Evolutionary conservation across 53 echinoderm and acorn worm species (phyloP).

Genomic region (Henricia sp.): DNA sequence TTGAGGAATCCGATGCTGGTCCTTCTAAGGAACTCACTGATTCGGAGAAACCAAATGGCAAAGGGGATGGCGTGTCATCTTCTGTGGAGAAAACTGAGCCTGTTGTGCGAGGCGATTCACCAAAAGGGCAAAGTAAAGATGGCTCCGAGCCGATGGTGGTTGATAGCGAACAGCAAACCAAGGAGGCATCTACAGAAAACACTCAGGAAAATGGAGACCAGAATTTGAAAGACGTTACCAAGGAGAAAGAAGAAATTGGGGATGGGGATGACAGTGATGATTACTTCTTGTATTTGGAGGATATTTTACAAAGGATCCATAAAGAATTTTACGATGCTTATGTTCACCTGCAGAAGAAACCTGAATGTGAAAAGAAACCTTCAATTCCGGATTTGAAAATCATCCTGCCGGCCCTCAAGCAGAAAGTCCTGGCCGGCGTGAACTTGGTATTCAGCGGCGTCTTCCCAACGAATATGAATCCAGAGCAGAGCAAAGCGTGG

Average conservation of each 20-base stretch:
- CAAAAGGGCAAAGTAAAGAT: neutral
- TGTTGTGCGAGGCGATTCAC: neutral
- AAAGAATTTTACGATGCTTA: constrained; percentile 72
- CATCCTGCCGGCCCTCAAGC: constrained; percentile 77
- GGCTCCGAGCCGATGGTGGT: neutral
- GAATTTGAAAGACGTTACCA: neutral
- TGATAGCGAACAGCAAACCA: neutral
- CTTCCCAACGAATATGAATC: constrained; percentile 95
- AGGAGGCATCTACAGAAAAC: constrained; percentile 7
- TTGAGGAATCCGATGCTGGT: constrained; percentile 45
- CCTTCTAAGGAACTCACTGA: constrained; percentile 16
- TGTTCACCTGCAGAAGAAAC: constrained; percentile 58
- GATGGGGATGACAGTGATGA: constrained; percentile 72
- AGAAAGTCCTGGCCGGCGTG: constrained; percentile 75
- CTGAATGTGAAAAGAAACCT: constrained; percentile 1
- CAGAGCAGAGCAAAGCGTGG: constrained; percentile 94
- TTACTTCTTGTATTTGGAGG: constrained; percentile 89
- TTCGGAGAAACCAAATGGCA: constrained; percentile 1
- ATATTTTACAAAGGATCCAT: constrained; percentile 81
- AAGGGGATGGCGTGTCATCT: constrained; percentile 28
- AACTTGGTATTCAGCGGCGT: constrained; percentile 92
- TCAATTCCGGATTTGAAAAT: constrained; percentile 84
- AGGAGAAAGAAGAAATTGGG: constrained; percentile 18
- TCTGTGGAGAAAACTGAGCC: constrained; percentile 14
- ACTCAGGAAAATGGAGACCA: constrained; percentile 50